phyloP scores from a whole-genome alignment of 2,888 invertebrate genomes.

The Hofmannophila pseudospretella region DNA sequence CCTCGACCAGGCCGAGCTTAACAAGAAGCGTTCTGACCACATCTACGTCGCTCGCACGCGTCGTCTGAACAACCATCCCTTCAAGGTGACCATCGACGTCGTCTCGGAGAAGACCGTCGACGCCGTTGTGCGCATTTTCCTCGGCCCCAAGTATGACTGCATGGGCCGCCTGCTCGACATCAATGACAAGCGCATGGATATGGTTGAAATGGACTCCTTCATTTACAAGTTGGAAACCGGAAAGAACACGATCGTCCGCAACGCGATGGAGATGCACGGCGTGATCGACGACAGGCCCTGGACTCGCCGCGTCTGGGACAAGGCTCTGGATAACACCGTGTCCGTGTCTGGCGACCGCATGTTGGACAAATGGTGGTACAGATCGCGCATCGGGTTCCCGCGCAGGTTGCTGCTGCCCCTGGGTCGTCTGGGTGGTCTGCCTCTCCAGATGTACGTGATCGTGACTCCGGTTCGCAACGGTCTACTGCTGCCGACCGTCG shows the following conservation, averaged over 20 bases:
- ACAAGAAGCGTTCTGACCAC: slow-evolving; percentile 67
- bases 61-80: slow-evolving; percentile 82
- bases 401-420: slow-evolving; percentile 84
- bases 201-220: slow-evolving; percentile 75
- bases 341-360: slow-evolving; percentile 67
- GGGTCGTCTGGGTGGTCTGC: slow-evolving; percentile 80
- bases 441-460: slow-evolving; percentile 80
- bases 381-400: slow-evolving; percentile 79
- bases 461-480: slow-evolving; percentile 76
- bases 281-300: slow-evolving; percentile 78
- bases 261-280: slow-evolving; percentile 81
- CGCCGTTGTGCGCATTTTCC: slow-evolving; percentile 81
- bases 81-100: slow-evolving; percentile 77
- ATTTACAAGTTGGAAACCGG: slow-evolving; percentile 80
- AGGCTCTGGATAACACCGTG: slow-evolving; percentile 36
- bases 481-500: slow-evolving; percentile 56
- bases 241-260: slow-evolving; percentile 82
- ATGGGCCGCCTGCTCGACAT: slow-evolving; percentile 75
- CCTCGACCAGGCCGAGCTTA: slow-evolving; percentile 64
- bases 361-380: slow-evolving; percentile 75
- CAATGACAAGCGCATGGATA: slow-evolving; percentile 61
- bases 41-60: slow-evolving; percentile 76
- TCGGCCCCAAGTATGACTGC: slow-evolving; percentile 85
- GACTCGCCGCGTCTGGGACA: slow-evolving; percentile 48
- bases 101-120: slow-evolving; percentile 76